Base-by-base conservation (phyloP, 2,888 invertebrate genomes). In the Aspidiotus rigidus region DNA sequence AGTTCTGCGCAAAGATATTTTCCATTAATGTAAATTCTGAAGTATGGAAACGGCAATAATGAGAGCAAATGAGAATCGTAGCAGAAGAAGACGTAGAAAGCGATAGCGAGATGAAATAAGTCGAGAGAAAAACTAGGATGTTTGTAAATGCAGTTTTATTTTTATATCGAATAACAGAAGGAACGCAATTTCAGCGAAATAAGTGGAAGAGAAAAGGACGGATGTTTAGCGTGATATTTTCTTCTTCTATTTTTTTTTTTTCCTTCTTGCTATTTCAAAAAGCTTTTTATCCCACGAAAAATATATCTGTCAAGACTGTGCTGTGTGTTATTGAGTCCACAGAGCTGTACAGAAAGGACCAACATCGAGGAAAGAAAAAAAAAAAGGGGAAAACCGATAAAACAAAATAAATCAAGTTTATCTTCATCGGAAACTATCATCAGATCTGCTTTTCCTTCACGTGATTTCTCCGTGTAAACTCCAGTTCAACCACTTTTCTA, bases 381-480 rank as follows among this genome's bases (percentile, higher is more conserved):
- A 55, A 44, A n/a, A 55, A 8, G 15, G 10, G 54, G 13, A 11
- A 42, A 60, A 16, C 66, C 66, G 66, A 66, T 66, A 57, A 60
- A 66, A 66, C 15, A 56, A 66, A 66, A 66, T 66, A 66, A 66
- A 66, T 66, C 66, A 66, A 59, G 59, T 66, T 66, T 66, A 66
- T 66, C 66, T 66, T 60, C 66, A 66, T 66, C 66, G 66, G 66
- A 59, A 66, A 66, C 66, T 59, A 66, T 66, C 66, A 66, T 66
- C 66, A 66, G 66, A 66, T 66, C 57, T 66, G 44, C 41, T 15
- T 66, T 66, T 66, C 66, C 66, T 59, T 42, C 42, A 54, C 40
- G 28, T 64, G 57, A 56, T 64, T 66, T 66, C 59, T 66, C 42
- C 13, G 13, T 8, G 28, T 55, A 54, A 49, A 17, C 56, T 56